A percentile compares a stretch with the other conserved stretches of the same genome.
phyloP scores from a whole-genome alignment of 2,113 vertebrate genomes.

The Oreochromis spilurus region DNA sequence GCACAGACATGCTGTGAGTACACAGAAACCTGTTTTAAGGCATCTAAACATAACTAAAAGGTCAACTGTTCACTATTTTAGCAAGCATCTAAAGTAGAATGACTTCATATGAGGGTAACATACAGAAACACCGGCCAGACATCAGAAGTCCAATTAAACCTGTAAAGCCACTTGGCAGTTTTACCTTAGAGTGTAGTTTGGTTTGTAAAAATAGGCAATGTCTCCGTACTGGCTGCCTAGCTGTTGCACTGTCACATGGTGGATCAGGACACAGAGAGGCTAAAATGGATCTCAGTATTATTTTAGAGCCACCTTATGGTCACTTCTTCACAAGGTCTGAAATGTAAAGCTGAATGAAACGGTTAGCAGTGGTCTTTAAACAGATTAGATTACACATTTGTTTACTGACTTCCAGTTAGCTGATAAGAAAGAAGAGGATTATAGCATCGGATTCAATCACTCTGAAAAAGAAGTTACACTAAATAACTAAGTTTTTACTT shows the following conservation, averaged over 20 bases:
- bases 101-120: not conserved
- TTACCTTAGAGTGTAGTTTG: not conserved
- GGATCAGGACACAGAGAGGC: slow-evolving; percentile 10
- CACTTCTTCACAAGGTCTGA: not conserved
- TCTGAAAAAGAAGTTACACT: not conserved
- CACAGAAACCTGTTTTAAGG: not conserved
- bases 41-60: not conserved
- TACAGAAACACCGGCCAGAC: not conserved
- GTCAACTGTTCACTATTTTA: not conserved
- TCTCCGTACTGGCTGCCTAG: not conserved
- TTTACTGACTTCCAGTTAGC: not conserved
- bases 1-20: not conserved
- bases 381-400: not conserved
- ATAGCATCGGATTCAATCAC: not conserved
- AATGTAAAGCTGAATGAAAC: not conserved
- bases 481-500: not conserved
- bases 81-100: not conserved
- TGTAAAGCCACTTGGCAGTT: not conserved
- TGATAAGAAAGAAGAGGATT: not conserved
- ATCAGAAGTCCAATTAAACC: not conserved
- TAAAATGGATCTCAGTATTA: slow-evolving; percentile 31
- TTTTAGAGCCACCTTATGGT: not conserved
- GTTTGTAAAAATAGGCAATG: slow-evolving; percentile 20
- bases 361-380: not conserved
- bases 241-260: not conserved